phyloP scores from a whole-genome alignment of 2,888 invertebrate genomes.

The Trissonchulus sp. region DNA sequence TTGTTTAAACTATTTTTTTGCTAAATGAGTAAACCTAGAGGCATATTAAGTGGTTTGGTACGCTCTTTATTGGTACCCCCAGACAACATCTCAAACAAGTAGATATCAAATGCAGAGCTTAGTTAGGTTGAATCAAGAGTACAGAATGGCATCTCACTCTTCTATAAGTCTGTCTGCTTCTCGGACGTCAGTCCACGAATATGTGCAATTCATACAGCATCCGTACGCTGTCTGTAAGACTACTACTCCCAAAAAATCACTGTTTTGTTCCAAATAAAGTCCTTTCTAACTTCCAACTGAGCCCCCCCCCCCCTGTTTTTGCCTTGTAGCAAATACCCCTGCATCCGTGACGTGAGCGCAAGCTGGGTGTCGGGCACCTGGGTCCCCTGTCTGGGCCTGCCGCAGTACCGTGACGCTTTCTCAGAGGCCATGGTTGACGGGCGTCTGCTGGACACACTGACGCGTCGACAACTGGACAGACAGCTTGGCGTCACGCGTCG shows the following conservation, averaged over 20 bases:
- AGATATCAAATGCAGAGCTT: no score
- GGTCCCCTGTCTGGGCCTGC: constrained; percentile 81
- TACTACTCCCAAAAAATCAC: no score
- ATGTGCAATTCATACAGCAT: no score
- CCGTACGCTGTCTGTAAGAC: no score
- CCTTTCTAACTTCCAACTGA: constrained; percentile 85
- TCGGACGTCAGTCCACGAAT: no score
- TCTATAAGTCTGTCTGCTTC: no score
- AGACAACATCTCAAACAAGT: no score
- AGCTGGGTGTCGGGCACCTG: constrained; percentile 90
- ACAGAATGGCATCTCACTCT: no score
- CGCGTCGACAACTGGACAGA: constrained; percentile 88
- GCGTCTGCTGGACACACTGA: constrained; percentile 81
- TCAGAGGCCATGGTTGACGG: constrained; percentile 84
- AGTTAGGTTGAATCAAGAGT: no score
- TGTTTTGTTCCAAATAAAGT: constrained; percentile 87
- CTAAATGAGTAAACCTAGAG: no score
- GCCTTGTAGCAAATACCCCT: constrained; percentile 65
- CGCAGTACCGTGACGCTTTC: constrained; percentile 83
- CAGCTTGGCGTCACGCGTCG: constrained; percentile 83
- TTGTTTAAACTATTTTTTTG: constrained; percentile 26
- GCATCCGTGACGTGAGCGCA: constrained; percentile 76
- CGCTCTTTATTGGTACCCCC: no score
- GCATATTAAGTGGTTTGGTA: no score
- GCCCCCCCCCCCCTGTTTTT: constrained; percentile 77